Percentiles rank a stretch among this genome's conserved stretches.
Conservation (phyloP, 1,140 invertebrate species). For the Globodera rostochiensis region DNA sequence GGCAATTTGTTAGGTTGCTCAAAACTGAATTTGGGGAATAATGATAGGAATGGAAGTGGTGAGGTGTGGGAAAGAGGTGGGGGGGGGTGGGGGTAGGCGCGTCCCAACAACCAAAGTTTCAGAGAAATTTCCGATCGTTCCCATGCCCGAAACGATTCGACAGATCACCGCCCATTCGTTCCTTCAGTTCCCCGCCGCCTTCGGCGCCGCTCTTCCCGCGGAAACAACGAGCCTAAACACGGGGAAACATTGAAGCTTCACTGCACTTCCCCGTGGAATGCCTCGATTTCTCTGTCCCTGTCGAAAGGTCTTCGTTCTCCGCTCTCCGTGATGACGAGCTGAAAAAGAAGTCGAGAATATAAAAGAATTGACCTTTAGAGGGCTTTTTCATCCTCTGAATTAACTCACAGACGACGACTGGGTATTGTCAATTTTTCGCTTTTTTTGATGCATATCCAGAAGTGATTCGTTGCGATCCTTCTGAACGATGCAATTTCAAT, state of each 20-base stretch:
- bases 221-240: background rate
- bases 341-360: background rate
- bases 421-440: slow-evolving; percentile 34
- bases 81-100: background rate
- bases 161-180: slow-evolving; percentile 17
- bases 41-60: background rate
- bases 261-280: background rate
- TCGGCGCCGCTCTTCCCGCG: background rate
- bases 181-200: slow-evolving; percentile 4
- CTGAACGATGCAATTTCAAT: slow-evolving; percentile 26
- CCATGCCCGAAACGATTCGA: slow-evolving; percentile 26
- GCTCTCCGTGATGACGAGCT: background rate
- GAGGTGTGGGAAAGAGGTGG: background rate
- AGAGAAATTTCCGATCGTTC: slow-evolving; percentile 20
- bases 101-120: background rate
- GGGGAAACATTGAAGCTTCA: background rate
- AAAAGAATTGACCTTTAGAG: background rate
- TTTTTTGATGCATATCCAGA: slow-evolving; percentile 35
- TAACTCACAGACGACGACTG: background rate
- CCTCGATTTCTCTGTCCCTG: slow-evolving; percentile 46
- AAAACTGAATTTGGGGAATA: background rate
- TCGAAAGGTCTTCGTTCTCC: slow-evolving; percentile 33
- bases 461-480: slow-evolving; percentile 32
- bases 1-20: background rate
- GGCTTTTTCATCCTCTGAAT: background rate